Evolutionary conservation across 1,140 invertebrate genomes (phyloP).

Genomic region (Temnothorax curvispinosus): DNA sequence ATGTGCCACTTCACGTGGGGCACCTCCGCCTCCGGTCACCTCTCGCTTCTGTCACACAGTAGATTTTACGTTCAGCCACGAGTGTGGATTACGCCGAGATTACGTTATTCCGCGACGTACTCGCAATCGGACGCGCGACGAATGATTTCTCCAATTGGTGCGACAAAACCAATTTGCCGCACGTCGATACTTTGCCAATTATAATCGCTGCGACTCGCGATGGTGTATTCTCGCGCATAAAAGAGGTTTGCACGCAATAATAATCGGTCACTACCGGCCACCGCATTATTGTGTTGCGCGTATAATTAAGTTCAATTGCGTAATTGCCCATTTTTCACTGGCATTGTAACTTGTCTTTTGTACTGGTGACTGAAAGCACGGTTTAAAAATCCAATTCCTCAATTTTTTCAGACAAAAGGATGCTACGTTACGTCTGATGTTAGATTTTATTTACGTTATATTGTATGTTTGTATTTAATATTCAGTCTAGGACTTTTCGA

Average conservation of each 20-base stretch:
- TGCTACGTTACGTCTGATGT: not conserved
- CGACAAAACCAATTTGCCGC: not conserved
- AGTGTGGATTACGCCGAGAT: not conserved
- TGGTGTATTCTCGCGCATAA: not conserved
- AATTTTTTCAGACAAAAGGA: not conserved
- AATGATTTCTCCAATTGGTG: not conserved
- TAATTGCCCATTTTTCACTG: not conserved
- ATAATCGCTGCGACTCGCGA: not conserved
- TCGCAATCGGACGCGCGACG: not conserved
- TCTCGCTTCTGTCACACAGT: not conserved
- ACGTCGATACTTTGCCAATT: not conserved
- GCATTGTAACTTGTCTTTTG: not conserved
- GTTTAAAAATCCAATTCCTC: not conserved
- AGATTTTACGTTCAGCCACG: not conserved
- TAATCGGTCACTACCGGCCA: not conserved
- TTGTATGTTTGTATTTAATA: not conserved
- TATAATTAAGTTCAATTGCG: not conserved
- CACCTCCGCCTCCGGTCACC: not conserved
- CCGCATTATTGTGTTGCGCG: no score
- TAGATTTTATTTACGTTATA: not conserved
- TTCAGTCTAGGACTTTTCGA: not conserved
- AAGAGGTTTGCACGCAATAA: conserved; percentile 5
- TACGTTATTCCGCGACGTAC: not conserved
- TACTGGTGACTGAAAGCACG: not conserved
- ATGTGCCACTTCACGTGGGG: conserved; percentile 34